Base-by-base conservation (phyloP, 1,140 invertebrate species). In the Drosophila lacertosa region DNA sequence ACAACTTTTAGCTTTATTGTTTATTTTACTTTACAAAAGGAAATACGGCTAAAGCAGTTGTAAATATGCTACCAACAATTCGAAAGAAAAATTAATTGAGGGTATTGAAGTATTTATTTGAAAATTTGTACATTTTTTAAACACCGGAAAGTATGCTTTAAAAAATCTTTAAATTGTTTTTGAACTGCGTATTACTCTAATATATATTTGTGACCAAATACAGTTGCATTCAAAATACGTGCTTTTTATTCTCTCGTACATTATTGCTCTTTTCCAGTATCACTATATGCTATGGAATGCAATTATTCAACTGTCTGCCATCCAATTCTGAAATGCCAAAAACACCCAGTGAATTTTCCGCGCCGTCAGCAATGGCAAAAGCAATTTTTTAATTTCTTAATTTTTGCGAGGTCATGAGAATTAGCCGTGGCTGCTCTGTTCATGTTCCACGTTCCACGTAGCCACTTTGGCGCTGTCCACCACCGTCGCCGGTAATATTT, bases 321-420 rank as follows among this genome's bases (percentile, higher is more conserved):
- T 40, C 59, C 59, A 82, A 82, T 82, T 82, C 45, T 74, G 42
- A 75, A 83, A 83, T 75, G 80, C 80, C 79, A 84, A 83, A 83
- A 83, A 75, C 80, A 83, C 75, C 71, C 71, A 45, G 67, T 45
- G 73, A 77, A 74, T 84, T 86, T 88, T 86, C 69, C 77, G 81
- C 82, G 58, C 50, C 67, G 81, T 86, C 81, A 86, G 81, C 81
- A 74, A 65, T 48, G 50, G 75, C 59, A 65, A 86, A 79, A 82
- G 77, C 79, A 80, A 84, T 89, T 89, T 89, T 89, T 89, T 89
- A 89, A 89, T 89, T 89, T 89, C 84, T 89, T 89, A 89, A 89
- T 89, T 89, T 89, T 74, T 89, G 84, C 81, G 82, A 88, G 82
- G 65, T 86, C 81, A 86, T 81, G 77, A 64, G 82, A 84, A 84